Base-by-base conservation (phyloP, 2,888 invertebrate genomes). In the Lasioglossum pauxillum region DNA sequence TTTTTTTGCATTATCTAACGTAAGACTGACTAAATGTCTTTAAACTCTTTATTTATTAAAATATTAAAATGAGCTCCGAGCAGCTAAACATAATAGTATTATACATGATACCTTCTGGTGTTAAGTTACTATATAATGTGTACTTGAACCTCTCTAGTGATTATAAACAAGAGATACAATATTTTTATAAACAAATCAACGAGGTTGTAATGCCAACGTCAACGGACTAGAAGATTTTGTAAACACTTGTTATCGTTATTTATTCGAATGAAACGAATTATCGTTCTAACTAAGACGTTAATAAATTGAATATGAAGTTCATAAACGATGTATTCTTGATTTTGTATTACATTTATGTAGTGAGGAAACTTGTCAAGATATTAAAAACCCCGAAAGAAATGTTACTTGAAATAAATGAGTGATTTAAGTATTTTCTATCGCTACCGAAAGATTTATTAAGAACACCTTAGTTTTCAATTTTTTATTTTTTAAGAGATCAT, bases 1-100 rank as follows among this genome's bases (percentile, higher is more conserved):
- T 60, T 60, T 53, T 2, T 74, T n/a, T 67, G 46, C 69, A 71
- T 27, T 49, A n/a, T 83, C 35, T 46, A 83, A 57, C 69, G 38
- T 84, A 85, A 86, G 85, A 85, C 82, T 79, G 85, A 84, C 53
- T 41, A 60, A 44, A 57, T 76, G 49, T 67, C 53, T 41, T 35
- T 75, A n/a, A 41, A 77, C n/a, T 73, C 14, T 41, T 69, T 77
- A 85, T 76, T 78, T 86, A 77, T 82, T 71, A 2, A 79, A 74
- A 69, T 53, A 77, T 49, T 49, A 69, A 60, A 76, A 23, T 23
- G 44, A 80, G 78, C 16, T 76, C 7, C 41, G 35, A n/a, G 19
- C 7, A 74, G 41, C 35, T 53, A 67, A 72, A 57, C 16, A 31
- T 75, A n/a, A 77, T 38, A 80, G 77, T 85, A 84, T 80, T 84